Evolutionary conservation across 2,797 vertebrate species (phyloP).

Genomic region (Okamejei kenojei): DNA sequence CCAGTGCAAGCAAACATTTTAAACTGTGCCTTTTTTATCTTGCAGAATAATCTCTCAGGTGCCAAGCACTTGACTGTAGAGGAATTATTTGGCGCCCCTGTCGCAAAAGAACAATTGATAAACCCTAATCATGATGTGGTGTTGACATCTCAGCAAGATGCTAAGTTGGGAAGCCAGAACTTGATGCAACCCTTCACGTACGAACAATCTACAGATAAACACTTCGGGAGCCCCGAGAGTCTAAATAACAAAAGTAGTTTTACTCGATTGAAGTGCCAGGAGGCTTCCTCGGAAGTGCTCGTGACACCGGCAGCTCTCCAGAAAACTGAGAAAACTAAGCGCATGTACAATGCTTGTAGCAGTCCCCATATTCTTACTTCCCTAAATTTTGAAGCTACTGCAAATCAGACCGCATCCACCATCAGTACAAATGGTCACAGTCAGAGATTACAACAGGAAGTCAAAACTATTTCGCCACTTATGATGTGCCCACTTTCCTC

Average conservation of each 20-base stretch:
- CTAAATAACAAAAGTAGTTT: slow-evolving; percentile 48
- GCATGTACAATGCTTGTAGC: slow-evolving; percentile 57
- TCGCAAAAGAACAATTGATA: slow-evolving; percentile 71
- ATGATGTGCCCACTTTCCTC: slow-evolving; percentile 56
- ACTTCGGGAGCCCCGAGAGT: slow-evolving; percentile 57
- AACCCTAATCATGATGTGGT: slow-evolving; percentile 56
- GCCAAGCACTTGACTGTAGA: slow-evolving; percentile 95
- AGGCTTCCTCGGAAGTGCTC: slow-evolving; percentile 54
- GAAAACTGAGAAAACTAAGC: slow-evolving; percentile 55
- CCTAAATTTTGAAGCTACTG: slow-evolving; percentile 54
- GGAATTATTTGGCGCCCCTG: slow-evolving; percentile 85
- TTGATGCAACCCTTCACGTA: slow-evolving; percentile 63
- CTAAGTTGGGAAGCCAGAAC: slow-evolving; percentile 57
- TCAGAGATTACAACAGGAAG: slow-evolving; percentile 57
- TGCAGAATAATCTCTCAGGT: slow-evolving; percentile 65
- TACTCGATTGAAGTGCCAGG: slow-evolving; percentile 51
- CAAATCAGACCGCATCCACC: slow-evolving; percentile 52
- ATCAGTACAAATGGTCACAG: slow-evolving; percentile 55
- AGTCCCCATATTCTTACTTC: slow-evolving; percentile 66
- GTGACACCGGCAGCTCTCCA: slow-evolving; percentile 63
- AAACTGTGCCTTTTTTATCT: slow-evolving; percentile 34
- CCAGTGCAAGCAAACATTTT: neutral
- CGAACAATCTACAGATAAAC: slow-evolving; percentile 61
- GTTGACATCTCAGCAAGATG: slow-evolving; percentile 56
- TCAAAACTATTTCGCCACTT: slow-evolving; percentile 68